Base-by-base conservation (phyloP, 2,888 invertebrate genomes). In the Pristionchus japonicus region DNA sequence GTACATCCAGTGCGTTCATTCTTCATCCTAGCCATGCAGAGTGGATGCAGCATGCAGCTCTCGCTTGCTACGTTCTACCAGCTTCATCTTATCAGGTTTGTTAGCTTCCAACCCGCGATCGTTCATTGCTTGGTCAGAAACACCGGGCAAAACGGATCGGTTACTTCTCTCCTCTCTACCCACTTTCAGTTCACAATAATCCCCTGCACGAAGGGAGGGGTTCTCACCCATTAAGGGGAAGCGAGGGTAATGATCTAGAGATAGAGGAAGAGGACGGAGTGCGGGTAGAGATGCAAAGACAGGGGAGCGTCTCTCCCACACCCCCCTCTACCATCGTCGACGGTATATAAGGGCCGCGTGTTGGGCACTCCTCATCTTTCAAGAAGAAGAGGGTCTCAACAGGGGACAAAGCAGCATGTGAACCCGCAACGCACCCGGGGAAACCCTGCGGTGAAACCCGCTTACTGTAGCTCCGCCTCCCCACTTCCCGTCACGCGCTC, bases 111-210 rank as follows among this genome's bases (percentile, higher is more conserved):
- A 17, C 17, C 3, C 52, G 52, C 52, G 52, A 52, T 52, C 52
- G 64, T 64, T 64, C 31, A n/a, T 43, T 74, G 88, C 23, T 89
- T 89, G 4, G 90, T 70, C n/a, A n/a, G n/a, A n/a, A n/a, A 27
- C 90, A 97, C 98, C 95, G 96, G 99, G n/a, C n/a, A n/a, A n/a
- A n/a, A n/a, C 93, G 96, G 96, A 95, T 98, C 97, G 94, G 99
- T 98, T 94, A 98, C 95, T 90, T 97, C 96, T 95, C 98, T 98
- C 94, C 98, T 97, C 95, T 7, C 95, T 27, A 15, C 43, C 77
- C 82, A 27, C 82, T 52, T 82, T 52, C 74, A 74, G 74, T 74
- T 74, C 74, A 74, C 74, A 74, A 74, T 74, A 74, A 74, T 74
- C 74, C 74, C 20, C 74, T 74, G 74, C 74, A 74, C 20, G 74